Evolutionary conservation across 2,888 invertebrate species (phyloP).

Genomic region (Harpalus rufipes): DNA sequence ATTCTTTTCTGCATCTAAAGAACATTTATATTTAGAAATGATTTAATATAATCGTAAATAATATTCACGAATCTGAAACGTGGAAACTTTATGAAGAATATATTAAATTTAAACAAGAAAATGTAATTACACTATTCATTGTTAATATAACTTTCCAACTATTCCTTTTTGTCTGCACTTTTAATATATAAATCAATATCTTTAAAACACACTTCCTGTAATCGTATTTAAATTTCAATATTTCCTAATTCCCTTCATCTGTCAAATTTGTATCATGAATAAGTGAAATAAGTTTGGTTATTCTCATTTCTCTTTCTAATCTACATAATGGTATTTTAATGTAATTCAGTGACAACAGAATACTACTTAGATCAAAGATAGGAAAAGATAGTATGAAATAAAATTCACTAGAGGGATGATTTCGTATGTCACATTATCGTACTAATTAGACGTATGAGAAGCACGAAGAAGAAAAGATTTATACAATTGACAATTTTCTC

Average conservation of each 20-base stretch:
- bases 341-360: constrained; percentile 37
- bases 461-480: background rate
- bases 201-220: constrained; percentile 6
- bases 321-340: constrained; percentile 53
- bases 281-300: constrained; percentile 2
- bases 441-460: background rate
- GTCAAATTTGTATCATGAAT: background rate
- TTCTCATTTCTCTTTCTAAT: constrained; percentile 12
- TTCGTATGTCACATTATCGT: background rate
- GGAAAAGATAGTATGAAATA: background rate
- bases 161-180: background rate
- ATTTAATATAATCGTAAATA: background rate
- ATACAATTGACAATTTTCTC: background rate
- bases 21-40: background rate
- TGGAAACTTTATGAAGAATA: background rate
- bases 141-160: background rate
- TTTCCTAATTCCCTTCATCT: background rate
- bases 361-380: background rate
- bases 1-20: background rate
- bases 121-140: background rate
- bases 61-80: background rate
- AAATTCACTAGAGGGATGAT: background rate
- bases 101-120: background rate
- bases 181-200: constrained; percentile 15
- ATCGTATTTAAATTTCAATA: constrained; percentile 29